phyloP scores from a whole-genome alignment of 2,797 vertebrate species.

The Crocidura indochinensis region DNA sequence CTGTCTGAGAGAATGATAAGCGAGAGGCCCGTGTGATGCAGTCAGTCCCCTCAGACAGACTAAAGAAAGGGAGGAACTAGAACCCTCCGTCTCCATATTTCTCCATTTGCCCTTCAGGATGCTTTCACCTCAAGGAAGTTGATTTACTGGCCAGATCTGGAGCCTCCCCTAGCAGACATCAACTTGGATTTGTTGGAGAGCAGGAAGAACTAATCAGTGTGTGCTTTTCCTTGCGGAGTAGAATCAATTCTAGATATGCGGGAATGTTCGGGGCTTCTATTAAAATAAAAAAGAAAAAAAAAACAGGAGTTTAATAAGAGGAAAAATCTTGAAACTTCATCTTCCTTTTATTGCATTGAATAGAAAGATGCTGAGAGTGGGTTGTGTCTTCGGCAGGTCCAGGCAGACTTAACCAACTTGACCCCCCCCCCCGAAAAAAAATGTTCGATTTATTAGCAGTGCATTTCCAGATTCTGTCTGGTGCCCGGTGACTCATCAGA shows the following conservation, averaged over 20 bases:
- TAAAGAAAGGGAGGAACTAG: constrained; percentile 50
- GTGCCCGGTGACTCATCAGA: constrained; percentile 37
- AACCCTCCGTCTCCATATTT: constrained; percentile 9
- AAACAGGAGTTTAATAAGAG: constrained; percentile 71
- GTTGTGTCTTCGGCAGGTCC: constrained; percentile 49
- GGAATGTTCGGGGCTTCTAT: constrained; percentile 54
- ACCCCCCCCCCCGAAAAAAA: neutral
- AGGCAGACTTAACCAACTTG: constrained; percentile 61
- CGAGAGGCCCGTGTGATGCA: constrained; percentile 33
- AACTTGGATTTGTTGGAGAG: constrained; percentile 71
- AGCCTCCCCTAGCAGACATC: constrained; percentile 52
- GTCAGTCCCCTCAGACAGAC: constrained; percentile 59
- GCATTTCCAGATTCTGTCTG: constrained; percentile 57
- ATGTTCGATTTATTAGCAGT: constrained; percentile 53
- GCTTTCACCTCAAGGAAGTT: constrained; percentile 46
- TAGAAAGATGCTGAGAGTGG: constrained; percentile 24
- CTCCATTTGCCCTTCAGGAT: constrained; percentile 51
- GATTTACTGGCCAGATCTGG: constrained; percentile 51
- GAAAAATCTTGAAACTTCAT: constrained; percentile 39
- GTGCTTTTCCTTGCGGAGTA: constrained; percentile 66
- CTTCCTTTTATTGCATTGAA: constrained; percentile 59
- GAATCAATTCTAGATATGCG: constrained; percentile 65
- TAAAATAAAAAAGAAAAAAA: constrained; percentile 58
- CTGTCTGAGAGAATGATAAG: constrained; percentile 52
- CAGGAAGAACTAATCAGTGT: constrained; percentile 70